These are phyloP conservation scores for Notechis scutatus DNA, from an alignment of 2,113 vertebrate species.

Conservation along the genomic window DNA sequence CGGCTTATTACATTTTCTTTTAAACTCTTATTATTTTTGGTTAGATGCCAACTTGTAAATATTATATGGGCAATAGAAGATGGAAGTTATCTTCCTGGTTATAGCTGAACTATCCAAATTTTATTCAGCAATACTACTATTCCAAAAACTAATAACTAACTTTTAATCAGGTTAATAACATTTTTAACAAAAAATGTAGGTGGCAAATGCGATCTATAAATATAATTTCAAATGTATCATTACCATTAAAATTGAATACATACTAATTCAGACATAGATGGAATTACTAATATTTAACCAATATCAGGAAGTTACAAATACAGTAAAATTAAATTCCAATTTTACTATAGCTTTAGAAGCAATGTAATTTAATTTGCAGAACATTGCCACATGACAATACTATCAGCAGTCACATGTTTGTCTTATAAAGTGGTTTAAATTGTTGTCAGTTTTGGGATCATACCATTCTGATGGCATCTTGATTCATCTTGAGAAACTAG, in stretches of 20 bases:
- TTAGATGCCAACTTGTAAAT: not conserved
- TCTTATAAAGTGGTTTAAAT: not conserved
- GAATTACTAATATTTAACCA: not conserved
- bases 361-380: not conserved
- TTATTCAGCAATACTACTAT: not conserved
- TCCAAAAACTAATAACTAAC: not conserved
- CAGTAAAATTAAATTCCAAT: not conserved
- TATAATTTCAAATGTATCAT: not conserved
- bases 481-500: conserved; percentile 1
- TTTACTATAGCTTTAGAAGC: not conserved
- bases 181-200: not conserved
- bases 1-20: not conserved
- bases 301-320: not conserved
- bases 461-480: not conserved
- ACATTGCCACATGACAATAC: not conserved
- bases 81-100: conserved; percentile 24
- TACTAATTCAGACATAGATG: not conserved
- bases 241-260: not conserved
- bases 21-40: not conserved
- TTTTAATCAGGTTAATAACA: not conserved
- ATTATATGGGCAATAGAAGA: not conserved
- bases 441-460: not conserved
- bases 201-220: not conserved
- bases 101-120: not conserved
- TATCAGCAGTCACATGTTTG: not conserved